These are phyloP conservation scores for Melieria crassipennis DNA, from an alignment of 2,888 invertebrate species.

Conservation along the genomic window DNA sequence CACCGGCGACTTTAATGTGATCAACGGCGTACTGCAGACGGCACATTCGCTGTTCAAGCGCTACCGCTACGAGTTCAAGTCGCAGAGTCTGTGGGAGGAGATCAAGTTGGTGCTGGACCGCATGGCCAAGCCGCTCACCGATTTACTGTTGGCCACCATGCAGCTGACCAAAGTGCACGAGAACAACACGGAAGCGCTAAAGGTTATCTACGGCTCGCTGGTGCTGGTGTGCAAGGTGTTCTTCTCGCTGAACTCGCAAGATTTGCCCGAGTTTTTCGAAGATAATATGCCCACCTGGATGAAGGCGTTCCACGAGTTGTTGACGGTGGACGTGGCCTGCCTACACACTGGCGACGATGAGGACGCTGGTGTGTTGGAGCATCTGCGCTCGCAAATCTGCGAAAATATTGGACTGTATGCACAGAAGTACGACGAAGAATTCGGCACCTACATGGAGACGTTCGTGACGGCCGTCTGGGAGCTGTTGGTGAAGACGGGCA, in stretches of 20 bases:
- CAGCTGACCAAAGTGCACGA: conserved; percentile 81
- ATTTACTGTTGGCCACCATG: conserved; percentile 90
- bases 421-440: conserved; percentile 98
- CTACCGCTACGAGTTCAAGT: conserved; percentile 95
- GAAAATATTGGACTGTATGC: conserved; percentile 95
- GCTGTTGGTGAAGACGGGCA: conserved; percentile 84
- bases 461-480: conserved; percentile 98
- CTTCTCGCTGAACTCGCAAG: conserved; percentile 96
- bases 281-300: conserved; percentile 98
- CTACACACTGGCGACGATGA: conserved; percentile 84
- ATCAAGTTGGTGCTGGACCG: conserved; percentile 95
- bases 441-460: conserved; percentile 84
- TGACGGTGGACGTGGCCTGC: conserved; percentile 80
- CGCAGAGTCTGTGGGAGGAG: conserved; percentile 93
- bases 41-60: conserved; percentile 97
- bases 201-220: conserved; percentile 88
- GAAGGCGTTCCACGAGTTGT: conserved; percentile 84
- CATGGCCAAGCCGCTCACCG: conserved; percentile 93
- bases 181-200: conserved; percentile 81
- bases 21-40: conserved; percentile 93
- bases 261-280: conserved; percentile 98
- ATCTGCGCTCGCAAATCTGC: conserved; percentile 94
- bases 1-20: conserved; percentile 91
- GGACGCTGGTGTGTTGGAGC: conserved; percentile 88
- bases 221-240: conserved; percentile 93